phyloP scores from a whole-genome alignment of 2,113 vertebrate species.

The Forbesichthys papilliferus region DNA sequence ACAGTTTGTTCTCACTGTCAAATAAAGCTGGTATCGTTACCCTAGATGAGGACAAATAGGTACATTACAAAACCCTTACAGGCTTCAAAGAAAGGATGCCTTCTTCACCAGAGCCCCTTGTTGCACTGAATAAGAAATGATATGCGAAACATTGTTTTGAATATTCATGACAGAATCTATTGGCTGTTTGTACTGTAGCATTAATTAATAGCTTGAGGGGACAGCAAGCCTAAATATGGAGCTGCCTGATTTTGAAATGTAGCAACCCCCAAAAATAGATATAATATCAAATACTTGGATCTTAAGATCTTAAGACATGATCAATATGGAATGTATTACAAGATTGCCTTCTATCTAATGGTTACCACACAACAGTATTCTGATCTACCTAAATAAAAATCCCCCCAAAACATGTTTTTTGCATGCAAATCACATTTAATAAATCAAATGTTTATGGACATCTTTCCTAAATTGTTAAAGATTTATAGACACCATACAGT shows the following conservation, averaged over 20 bases:
- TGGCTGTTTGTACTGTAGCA: constrained; percentile 96
- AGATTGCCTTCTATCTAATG: neutral
- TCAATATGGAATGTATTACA: no score
- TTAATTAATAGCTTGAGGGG: constrained; percentile 99
- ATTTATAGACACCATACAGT: neutral
- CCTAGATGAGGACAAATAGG: constrained; percentile 15
- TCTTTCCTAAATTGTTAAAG: no score
- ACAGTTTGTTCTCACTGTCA: neutral
- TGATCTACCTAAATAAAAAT: no score
- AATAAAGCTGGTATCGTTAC: constrained; percentile 10
- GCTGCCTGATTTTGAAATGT: constrained; percentile 22
- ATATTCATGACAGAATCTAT: constrained; percentile 99
- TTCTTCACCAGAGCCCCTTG: constrained; percentile 34
- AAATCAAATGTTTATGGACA: no score
- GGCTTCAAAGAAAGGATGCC: constrained; percentile 38
- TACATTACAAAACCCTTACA: constrained; percentile 3
- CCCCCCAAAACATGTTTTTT: no score
- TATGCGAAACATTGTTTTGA: constrained; percentile 93
- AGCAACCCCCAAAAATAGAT: constrained; percentile 30
- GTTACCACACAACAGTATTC: neutral
- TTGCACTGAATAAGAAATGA: constrained; percentile 66
- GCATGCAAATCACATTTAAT: neutral
- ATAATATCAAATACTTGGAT: constrained; percentile 22
- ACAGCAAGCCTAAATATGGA: constrained; percentile 82
- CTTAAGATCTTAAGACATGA: no score